Base-by-base conservation (phyloP, 2,797 vertebrate species). In the Otus scops region DNA sequence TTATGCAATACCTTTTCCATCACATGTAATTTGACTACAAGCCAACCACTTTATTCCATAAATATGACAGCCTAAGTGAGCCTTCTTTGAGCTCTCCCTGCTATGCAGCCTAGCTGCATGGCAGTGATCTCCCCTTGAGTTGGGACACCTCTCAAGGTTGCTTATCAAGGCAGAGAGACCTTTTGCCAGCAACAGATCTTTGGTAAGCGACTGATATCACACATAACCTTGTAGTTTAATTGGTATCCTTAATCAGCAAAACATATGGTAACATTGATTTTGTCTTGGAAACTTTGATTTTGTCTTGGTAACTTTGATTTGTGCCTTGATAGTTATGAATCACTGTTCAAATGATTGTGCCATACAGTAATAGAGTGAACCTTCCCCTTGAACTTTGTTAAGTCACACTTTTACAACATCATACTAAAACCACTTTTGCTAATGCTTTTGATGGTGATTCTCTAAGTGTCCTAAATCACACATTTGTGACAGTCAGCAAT, bases 151-250 rank as follows among this genome's bases (percentile, higher is more conserved):
- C 71, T 79, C 45, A 65, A n/a, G 18, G 13, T 41, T 89, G 43
- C 30, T 73, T 14, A 54, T 73, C 1, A 2, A 90, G 50, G 59
- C 41, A 61, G n/a, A 75, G n/a, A 71, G 4, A 59, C 28, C 13
- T 39, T 76, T 53, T 10, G n/a, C n/a, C 41, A 75, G 5, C 4
- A 7, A 48, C 36, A 82, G 39, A 60, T 57, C 45, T 76, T 85
- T 50, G 63, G 41, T 39, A 75, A 82, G 63, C 0, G 0, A 60
- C 6, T 0, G 0, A 26, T 23, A 79, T 1, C 1, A 1, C 1
- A 6, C 7, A 11, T 36, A 83, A 65, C 32, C 18, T 41, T 36
- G 26, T 13, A 47, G n/a, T 43, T 43, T 43, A 43, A 43, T 43
- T 43, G 41, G 7, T 43, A 18, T 17, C 17, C 41, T 43, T 43